Percentiles rank a stretch among this genome's conserved stretches.
These are phyloP conservation scores for Mastacembelus armatus DNA, from an alignment of 2,797 vertebrate species.

Conservation along the genomic window DNA sequence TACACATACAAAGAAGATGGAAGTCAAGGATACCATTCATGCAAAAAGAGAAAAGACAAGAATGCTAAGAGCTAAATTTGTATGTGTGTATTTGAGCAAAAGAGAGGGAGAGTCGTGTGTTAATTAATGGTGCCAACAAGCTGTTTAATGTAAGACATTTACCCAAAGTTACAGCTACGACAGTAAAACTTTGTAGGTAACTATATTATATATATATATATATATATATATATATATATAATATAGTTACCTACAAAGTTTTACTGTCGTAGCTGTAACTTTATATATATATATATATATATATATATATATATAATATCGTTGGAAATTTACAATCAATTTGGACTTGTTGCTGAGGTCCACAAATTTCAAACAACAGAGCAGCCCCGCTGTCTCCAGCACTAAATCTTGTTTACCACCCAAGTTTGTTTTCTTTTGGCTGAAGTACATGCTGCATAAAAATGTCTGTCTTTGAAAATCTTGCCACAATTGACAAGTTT, in stretches of 20 bases:
- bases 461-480: constrained; percentile 21
- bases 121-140: constrained; percentile 34
- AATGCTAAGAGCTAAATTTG: constrained; percentile 1
- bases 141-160: constrained; percentile 40
- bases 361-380: constrained; percentile 41
- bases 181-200: constrained; percentile 35
- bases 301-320: too few relatives aligned
- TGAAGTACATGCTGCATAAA: constrained; percentile 25
- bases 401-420: constrained; percentile 45
- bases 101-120: neutral
- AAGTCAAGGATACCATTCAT: neutral
- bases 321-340: constrained; percentile 44
- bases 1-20: too few relatives aligned
- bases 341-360: constrained; percentile 35
- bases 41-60: neutral
- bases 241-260: constrained; percentile 32
- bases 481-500: constrained; percentile 10
- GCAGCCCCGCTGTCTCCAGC: constrained; percentile 20
- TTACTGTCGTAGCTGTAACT: constrained; percentile 32
- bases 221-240: too few relatives aligned
- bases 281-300: too few relatives aligned
- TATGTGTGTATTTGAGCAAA: constrained; percentile 14
- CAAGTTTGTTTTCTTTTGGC: constrained; percentile 34
- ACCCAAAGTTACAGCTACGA: constrained; percentile 28
- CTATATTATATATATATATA: too few relatives aligned